Conservation (phyloP, 2,797 vertebrate genomes). For the Anabacerthia variegaticeps region DNA sequence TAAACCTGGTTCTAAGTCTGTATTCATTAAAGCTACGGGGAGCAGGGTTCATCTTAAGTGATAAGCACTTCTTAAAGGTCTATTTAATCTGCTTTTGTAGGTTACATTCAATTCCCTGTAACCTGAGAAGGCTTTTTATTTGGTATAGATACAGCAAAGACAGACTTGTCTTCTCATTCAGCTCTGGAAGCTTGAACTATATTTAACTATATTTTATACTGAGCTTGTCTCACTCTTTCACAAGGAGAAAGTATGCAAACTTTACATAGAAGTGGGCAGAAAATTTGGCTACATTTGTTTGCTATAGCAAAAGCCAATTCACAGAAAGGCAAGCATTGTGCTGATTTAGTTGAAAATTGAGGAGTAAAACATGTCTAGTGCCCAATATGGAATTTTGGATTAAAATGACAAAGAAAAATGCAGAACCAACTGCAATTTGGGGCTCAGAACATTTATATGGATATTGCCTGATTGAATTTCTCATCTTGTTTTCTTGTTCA, state of each 20-base stretch:
- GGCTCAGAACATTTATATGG: not conserved
- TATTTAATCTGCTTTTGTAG: not conserved
- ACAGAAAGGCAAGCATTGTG: not conserved
- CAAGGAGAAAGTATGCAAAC: not conserved
- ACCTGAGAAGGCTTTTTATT: not conserved
- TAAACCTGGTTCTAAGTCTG: not conserved
- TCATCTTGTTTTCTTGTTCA: not conserved
- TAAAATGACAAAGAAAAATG: not conserved
- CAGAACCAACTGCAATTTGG: not conserved
- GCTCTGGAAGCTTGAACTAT: not conserved
- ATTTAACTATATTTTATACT: not conserved
- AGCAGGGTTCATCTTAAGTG: not conserved
- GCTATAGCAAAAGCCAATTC: not conserved
- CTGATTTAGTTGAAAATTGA: not conserved
- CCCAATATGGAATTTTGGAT: not conserved
- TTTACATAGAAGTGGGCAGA: conserved; percentile 2
- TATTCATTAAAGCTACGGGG: not conserved
- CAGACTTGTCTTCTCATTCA: conserved; percentile 8
- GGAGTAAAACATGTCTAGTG: not conserved
- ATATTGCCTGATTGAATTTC: not conserved
- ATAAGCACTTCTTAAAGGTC: not conserved
- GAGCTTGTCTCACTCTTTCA: not conserved
- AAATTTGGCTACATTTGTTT: conserved; percentile 17
- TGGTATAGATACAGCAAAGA: not conserved
- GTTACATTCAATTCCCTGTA: not conserved